Evolutionary conservation across 2,113 vertebrate species (phyloP), one percentile per base, ranked within the genome.

Genomic region (Varanus komodoensis): DNA sequence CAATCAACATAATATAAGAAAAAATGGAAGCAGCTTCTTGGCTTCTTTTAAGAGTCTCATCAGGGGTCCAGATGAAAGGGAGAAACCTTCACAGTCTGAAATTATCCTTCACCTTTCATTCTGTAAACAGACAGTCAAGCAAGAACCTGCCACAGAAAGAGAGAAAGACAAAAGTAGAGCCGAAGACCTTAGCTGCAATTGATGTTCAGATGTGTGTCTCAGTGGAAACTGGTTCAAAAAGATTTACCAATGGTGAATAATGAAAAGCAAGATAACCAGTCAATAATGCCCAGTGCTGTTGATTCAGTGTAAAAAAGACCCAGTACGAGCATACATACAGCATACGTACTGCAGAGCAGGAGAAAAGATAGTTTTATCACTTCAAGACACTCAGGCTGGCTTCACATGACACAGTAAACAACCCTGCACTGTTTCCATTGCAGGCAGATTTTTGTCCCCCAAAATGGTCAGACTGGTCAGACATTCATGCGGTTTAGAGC

Each of bases 261-360:
- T 90, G 73, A 90, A 84, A 50, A 90, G 7, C 15, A 82, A 92
- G 88, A 61, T 81, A 48, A 91, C 89, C 67, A 92, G 89, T 52
- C 29, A 80, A 73, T 87, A 73, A 82, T 77, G 27, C 1, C 25
- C 48, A 79, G 21, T 25, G 2, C 4, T 44, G 25, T 0, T 0
- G 21, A 14, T 73, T 29, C 7, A 27, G 9, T 64, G 29, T 14
- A 17, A 14, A 54, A 57, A 68, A 67, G 14, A 1, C 48, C 78
- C 52, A 29, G 0, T 27, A 44, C 48, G 38, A 9, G 7, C 15
- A 3, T 48, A 84, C 81, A 4, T 29, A 3, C 1, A 44, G 38
- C 38, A 44, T 44, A 44, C 38, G 3, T 44, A 44, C 38, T 44
- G 38, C 38, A 44, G 38, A 44, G 38, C 38, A 52, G 89, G 4